Conservation (phyloP, 2,888 invertebrate genomes). For the Caenorhabditis sp. region DNA sequence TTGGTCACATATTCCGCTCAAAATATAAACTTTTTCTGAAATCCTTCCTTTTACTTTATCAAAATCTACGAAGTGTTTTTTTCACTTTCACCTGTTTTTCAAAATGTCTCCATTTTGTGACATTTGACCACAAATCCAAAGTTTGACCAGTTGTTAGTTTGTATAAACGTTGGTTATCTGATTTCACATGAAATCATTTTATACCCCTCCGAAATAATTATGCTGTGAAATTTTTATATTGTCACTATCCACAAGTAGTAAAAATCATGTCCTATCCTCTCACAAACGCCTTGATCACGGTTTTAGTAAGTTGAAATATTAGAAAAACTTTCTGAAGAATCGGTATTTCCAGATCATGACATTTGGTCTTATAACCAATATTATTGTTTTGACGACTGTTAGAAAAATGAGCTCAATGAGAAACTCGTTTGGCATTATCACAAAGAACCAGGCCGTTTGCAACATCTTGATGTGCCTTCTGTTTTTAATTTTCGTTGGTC, state of each 20-base stretch:
- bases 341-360: constrained; percentile 23
- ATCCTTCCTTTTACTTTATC: too few relatives aligned
- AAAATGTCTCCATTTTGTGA: background rate
- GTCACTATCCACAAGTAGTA: too few relatives aligned
- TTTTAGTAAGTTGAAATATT: constrained; percentile 6
- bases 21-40: too few relatives aligned
- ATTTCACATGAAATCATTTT: background rate
- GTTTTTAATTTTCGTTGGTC: constrained; percentile 20
- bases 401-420: constrained; percentile 33
- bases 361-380: constrained; percentile 17
- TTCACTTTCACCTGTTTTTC: background rate
- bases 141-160: background rate
- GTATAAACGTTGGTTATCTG: background rate
- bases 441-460: constrained; percentile 30
- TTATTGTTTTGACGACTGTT: constrained; percentile 5
- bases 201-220: background rate
- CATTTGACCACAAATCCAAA: background rate
- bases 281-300: constrained; percentile 15
- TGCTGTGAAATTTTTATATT: too few relatives aligned
- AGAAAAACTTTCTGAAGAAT: background rate
- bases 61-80: too few relatives aligned
- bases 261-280: constrained; percentile 15
- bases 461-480: constrained; percentile 26
- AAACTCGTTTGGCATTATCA: constrained; percentile 30
- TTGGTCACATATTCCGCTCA: too few relatives aligned